Evolutionary conservation across 64 coral and sea anemone species (phyloP).

Genomic region (Catalaphyllia jardinei): DNA sequence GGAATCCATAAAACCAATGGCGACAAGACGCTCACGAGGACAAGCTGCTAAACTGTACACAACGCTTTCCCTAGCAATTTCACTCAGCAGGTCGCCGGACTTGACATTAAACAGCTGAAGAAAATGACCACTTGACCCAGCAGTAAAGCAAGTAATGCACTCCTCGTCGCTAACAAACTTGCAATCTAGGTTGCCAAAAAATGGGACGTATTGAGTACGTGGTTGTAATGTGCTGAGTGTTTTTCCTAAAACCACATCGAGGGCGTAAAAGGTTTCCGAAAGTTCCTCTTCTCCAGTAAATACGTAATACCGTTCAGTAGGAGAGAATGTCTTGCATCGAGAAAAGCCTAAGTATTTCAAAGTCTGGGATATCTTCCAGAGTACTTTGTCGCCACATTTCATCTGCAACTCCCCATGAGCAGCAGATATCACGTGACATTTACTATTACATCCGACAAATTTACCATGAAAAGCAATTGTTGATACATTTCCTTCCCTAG

Average conservation of each 20-base stretch:
- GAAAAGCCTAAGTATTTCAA: background rate
- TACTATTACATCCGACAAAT: background rate
- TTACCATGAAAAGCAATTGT: background rate
- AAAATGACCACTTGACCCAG: background rate
- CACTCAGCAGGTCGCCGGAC: background rate
- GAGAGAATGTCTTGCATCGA: background rate
- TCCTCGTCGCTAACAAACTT: background rate
- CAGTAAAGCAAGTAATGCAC: background rate
- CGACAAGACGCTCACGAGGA: background rate
- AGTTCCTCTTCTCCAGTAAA: background rate
- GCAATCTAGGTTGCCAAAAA: background rate
- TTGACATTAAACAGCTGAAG: conserved; percentile 12
- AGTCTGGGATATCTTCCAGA: background rate
- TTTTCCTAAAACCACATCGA: background rate
- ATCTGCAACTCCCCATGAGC: background rate
- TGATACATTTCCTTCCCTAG: background rate
- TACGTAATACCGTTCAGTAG: background rate
- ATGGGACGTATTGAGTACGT: background rate
- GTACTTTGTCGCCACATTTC: background rate
- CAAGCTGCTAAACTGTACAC: background rate
- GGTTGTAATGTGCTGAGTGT: background rate
- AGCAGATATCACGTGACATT: background rate
- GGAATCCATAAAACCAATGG: background rate
- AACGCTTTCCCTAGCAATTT: background rate
- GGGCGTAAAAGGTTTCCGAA: background rate